phyloP scores from a whole-genome alignment of 1,140 invertebrate species.

The Scylla paramamosain region DNA sequence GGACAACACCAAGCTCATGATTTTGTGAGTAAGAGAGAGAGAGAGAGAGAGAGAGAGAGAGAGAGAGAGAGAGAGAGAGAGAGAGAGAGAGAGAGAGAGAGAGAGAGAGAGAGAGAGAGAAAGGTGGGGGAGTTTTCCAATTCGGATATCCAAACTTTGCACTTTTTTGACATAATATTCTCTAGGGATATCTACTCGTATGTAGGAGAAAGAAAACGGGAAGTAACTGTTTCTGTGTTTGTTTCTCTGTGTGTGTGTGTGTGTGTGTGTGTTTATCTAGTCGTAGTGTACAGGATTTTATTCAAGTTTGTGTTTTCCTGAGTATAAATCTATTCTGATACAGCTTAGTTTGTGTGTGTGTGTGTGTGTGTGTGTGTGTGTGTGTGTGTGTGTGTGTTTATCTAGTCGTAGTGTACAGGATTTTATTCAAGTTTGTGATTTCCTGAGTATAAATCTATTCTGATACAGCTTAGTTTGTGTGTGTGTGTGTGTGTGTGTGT shows the following conservation, averaged over 20 bases:
- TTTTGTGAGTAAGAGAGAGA: conserved; percentile 36
- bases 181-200: background rate
- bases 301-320: too few relatives aligned
- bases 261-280: too few relatives aligned
- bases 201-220: background rate
- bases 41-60: background rate
- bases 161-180: background rate
- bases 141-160: background rate
- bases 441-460: too few relatives aligned
- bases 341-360: background rate
- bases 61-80: background rate
- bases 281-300: too few relatives aligned
- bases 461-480: too few relatives aligned
- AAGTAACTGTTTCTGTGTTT: background rate
- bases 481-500: conserved; percentile 48
- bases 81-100: background rate
- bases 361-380: background rate
- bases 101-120: conserved; percentile 39
- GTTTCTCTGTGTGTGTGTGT: background rate
- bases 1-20: conserved; percentile 41
- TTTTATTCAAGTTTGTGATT: too few relatives aligned
- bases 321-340: too few relatives aligned
- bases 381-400: background rate
- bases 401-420: too few relatives aligned
- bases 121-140: background rate